Conservation (phyloP, 64 coral and sea anemone genomes). For the Orbicella faveolata region DNA sequence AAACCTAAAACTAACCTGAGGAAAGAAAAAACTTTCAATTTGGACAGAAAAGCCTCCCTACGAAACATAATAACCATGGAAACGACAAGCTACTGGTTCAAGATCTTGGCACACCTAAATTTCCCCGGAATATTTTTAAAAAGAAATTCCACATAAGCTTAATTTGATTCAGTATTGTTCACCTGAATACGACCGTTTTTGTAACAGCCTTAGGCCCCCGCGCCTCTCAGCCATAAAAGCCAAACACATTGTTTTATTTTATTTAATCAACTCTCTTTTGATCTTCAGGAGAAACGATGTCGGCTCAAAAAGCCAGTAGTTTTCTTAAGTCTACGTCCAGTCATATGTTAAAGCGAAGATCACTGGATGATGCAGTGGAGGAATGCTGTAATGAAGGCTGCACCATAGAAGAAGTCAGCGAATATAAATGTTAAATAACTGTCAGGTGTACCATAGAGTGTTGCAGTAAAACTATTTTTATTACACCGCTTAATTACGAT, state of each 20-base stretch:
- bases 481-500: not conserved
- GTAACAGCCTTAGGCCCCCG: no score
- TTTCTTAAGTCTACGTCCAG: not conserved
- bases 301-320: conserved; percentile 1
- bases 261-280: not conserved
- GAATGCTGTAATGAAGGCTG: conserved; percentile 23
- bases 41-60: no score
- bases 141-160: no score
- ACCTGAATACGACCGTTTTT: no score
- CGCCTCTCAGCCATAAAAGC: no score
- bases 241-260: not conserved
- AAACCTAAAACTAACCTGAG: no score
- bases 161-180: no score
- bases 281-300: not conserved
- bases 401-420: conserved; percentile 18
- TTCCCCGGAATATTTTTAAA: no score
- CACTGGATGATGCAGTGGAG: not conserved
- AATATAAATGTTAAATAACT: conserved; percentile 13
- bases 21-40: no score
- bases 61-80: no score
- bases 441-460: not conserved
- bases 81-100: no score
- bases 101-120: no score
- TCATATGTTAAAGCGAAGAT: not conserved
- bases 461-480: not conserved